Base-by-base conservation (phyloP, 2,888 invertebrate species). In the Melanostoma mellinum region DNA sequence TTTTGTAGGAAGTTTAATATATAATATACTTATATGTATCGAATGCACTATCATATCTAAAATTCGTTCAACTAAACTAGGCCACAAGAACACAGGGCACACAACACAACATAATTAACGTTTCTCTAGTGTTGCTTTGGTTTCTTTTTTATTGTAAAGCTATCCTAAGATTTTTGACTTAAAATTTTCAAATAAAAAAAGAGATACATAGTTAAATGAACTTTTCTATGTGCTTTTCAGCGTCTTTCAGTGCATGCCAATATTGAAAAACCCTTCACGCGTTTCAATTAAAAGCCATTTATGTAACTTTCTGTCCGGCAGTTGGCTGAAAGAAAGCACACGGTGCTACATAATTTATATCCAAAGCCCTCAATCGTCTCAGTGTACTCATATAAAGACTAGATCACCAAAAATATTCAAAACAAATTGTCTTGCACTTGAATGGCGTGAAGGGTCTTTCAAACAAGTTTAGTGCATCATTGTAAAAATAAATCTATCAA, bases 211-310 rank as follows among this genome's bases (percentile, higher is more conserved):
- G n/a, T 58, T 60, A 36, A 33, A 38, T 65, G 38, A 36, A 75
- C 60, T 20, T 60, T 56, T 67, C 50, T 68, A 4, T 53, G 10
- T 68, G 68, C 40, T 60, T 58, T 46, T 75, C 46, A 65, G 75
- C 63, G 20, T 75, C 75, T 65, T 48, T 75, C 46, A 71, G 80
- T 65, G 69, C 52, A 71, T 75, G 65, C 80, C 56, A 71, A 75
- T 38, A 63, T 68, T 60, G 36, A 48, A 61, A 61, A 8, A 4
- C 5, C n/a, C 6, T 10, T 35, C 0, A 35, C 5, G 33, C 61
- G n/a, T 48, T 61, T 48, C 44, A 36, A 30, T 9, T 48, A 20
- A 20, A 20, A 20, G 1, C 20, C 20, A 20, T 20, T 20, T 20
- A 20, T 20, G 20, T 20, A 20, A 20, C 20, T 20, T 20, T 20